These are phyloP conservation scores for Gorsachius goisagi DNA, from an alignment of 2,113 vertebrate species.

Conservation along the genomic window DNA sequence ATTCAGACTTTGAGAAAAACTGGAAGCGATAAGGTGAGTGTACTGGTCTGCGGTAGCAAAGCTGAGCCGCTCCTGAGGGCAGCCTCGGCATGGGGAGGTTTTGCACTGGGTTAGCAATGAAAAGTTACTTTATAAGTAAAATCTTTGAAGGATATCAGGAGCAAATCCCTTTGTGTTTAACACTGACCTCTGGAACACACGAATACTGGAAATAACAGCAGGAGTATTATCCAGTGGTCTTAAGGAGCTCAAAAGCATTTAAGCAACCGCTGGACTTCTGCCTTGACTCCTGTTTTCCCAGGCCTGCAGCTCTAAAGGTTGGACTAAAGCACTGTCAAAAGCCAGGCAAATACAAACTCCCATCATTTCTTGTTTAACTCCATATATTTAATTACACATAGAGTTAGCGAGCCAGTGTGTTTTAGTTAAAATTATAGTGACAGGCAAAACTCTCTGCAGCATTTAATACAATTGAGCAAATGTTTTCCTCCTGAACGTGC, in stretches of 20 bases:
- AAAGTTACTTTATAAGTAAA: neutral
- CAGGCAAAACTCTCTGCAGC: slow-evolving; percentile 19
- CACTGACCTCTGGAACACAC: neutral
- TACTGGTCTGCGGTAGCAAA: neutral
- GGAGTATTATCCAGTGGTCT: neutral
- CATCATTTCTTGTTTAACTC: neutral
- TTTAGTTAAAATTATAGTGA: slow-evolving; percentile 22
- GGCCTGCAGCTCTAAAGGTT: rapidly evolving
- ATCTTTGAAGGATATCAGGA: neutral
- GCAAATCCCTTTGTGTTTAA: neutral
- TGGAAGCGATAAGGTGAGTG: neutral
- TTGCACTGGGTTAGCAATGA: neutral
- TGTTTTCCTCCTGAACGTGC: slow-evolving; percentile 17
- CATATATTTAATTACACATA: slow-evolving; percentile 21
- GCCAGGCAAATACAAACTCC: neutral
- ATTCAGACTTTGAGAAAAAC: neutral
- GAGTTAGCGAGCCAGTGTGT: neutral
- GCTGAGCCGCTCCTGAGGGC: neutral
- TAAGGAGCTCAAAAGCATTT: neutral
- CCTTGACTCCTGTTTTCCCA: neutral
- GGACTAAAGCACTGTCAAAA: neutral
- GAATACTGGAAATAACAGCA: neutral
- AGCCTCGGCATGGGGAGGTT: rapidly evolving
- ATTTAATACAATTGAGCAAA: slow-evolving; percentile 48
- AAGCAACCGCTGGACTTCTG: neutral